Base-by-base conservation (phyloP, 2,113 vertebrate species). In the Rhinoderma darwinii region DNA sequence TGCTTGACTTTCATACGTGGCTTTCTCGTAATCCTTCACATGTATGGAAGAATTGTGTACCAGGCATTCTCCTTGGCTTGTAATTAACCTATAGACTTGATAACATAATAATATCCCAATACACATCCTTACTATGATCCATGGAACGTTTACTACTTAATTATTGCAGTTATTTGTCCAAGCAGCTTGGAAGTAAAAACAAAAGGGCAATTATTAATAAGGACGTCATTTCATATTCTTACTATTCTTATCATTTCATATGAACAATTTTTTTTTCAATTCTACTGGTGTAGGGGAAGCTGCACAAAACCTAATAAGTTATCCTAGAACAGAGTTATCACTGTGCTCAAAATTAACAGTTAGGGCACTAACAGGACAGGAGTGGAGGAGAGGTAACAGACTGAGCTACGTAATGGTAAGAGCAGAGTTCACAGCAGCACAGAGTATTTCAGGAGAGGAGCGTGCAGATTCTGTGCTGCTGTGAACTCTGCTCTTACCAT, bases 181-280 rank as follows among this genome's bases (percentile, higher is more conserved):
- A 39, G 32, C 30, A n/a, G 20, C 35, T 79, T 50, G 15, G 30
- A 79, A 59, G 76, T 37, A 32, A 56, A 32, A 79, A 39, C 50
- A 56, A 79, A 78, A 79, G 76, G 76, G 30, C 76, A 56, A 39
- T 12, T 32, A 77, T 79, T 79, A 79, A 70, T 32, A 70, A 79
- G 10, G 30, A 56, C 30, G 56, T 37, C 32, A 12, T 56, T 79
- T 79, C 20, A 79, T 37, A 79, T 25, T 18, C 44, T 77, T 54
- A 56, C 32, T 37, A 37, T 56, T 79, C 76, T 37, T 37, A 50
- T 50, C 14, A 50, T 50, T 50, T 77, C 74, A 32, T 15, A 54
- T 54, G 37, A 78, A 37, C 47, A 78, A n/a, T n/a, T n/a, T n/a
- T n/a, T n/a, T n/a, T n/a, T n/a, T n/a, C n/a, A n/a, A n/a, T n/a